Base-by-base conservation (phyloP, 2,113 vertebrate genomes). In the Lepus europaeus region DNA sequence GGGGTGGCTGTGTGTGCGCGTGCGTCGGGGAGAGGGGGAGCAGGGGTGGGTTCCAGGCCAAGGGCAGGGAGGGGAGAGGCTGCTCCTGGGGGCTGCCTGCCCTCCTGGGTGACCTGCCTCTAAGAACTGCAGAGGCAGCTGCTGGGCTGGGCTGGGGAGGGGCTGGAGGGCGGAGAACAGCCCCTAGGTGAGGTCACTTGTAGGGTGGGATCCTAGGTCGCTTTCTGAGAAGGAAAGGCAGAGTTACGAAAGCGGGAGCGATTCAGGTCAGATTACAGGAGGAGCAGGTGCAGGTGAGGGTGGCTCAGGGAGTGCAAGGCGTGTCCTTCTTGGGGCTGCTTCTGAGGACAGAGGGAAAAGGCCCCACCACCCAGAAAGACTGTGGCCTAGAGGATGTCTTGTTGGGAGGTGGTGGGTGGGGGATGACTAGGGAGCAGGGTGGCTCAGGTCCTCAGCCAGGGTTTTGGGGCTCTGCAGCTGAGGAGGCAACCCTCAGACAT, bases 51-150 rank as follows among this genome's bases (percentile, higher is more conserved):
- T 92, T 82, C 87, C 14, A 90, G 27, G 45, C 31, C 90, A 80
- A 97, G 95, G 85, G 96, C 70, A 80, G 36, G 68, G 68, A 39
- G 92, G 77, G 91, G 88, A 88, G 93, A 82, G 53, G 87, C 36
- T 69, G 70, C 59, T 93, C 64, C 45, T 36, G 23, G 22, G 73
- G 82, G 63, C 69, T 0, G 0, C 66, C 84, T 81, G 73, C 8
- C 74, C 88, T 83, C 49, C 17, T 90, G 19, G 31, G 85, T 61
- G 73, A 82, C n/a, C 0, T 36, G 8, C 72, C 39, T 80, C 79
- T 33, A 76, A 90, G 87, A 96, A 87, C 64, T 83, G 9, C 11
- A 31, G n/a, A 81, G 86, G 68, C 31, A 59, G 61, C 79, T 0
- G 20, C 72, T 90, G 73, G 79, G 63, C 23, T 96, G 33, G 90